phyloP scores from a whole-genome alignment of 2,113 vertebrate genomes.

The Ameiurus melas region DNA sequence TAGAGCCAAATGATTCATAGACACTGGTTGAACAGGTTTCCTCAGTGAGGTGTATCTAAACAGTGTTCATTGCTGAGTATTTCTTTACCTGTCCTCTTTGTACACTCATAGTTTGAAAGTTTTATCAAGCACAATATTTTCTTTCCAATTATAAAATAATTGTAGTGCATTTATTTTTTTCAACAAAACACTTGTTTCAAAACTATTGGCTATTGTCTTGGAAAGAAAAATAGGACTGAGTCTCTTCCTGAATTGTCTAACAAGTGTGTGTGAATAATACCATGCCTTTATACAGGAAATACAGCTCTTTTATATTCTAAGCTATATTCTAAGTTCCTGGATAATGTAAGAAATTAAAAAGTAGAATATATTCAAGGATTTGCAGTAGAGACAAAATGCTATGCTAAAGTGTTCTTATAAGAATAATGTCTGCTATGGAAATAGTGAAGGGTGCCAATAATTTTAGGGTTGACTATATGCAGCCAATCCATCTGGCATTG shows the following conservation, averaged over 20 bases:
- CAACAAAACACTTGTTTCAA: background rate
- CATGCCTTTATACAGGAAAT: background rate
- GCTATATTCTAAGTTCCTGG: too few species aligned
- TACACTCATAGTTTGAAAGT: background rate
- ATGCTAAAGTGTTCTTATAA: background rate
- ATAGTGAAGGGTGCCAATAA: background rate
- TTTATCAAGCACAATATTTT: background rate
- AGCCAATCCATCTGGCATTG: background rate
- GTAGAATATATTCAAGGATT: background rate
- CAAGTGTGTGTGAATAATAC: background rate
- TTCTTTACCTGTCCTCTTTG: background rate
- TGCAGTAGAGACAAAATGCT: background rate
- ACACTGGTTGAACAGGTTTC: slow-evolving; percentile 25
- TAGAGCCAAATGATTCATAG: background rate
- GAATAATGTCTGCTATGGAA: background rate
- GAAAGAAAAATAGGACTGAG: background rate
- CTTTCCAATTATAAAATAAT: background rate
- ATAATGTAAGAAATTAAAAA: background rate
- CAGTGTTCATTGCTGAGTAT: background rate
- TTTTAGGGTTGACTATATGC: background rate
- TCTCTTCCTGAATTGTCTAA: background rate
- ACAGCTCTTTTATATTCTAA: background rate
- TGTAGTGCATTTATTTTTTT: background rate
- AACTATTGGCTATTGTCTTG: background rate
- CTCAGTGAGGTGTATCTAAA: background rate